phyloP scores from a whole-genome alignment of 2,113 vertebrate genomes.

The Cinclus cinclus region DNA sequence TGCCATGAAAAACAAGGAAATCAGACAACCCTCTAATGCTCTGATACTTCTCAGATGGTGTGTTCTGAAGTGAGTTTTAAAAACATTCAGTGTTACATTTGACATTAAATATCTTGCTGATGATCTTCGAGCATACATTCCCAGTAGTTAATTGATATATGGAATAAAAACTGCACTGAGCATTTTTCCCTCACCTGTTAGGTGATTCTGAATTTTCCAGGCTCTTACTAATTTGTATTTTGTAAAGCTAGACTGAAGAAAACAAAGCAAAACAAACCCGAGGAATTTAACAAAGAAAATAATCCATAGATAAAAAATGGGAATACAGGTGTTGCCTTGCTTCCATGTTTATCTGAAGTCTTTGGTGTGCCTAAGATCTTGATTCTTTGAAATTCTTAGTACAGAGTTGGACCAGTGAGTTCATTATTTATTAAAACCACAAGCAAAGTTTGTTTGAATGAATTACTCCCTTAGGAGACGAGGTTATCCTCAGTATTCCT shows the following conservation, averaged over 20 bases:
- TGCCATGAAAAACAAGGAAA: neutral
- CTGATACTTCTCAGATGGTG: neutral
- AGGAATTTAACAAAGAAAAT: neutral
- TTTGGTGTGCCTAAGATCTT: neutral
- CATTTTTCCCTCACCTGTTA: neutral
- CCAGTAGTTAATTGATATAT: neutral
- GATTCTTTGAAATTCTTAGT: neutral
- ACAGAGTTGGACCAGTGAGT: neutral
- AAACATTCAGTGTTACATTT: neutral
- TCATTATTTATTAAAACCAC: neutral
- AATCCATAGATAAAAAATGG: neutral
- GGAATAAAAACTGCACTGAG: neutral
- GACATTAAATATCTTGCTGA: neutral
- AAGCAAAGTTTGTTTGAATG: neutral
- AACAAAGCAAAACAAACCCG: neutral
- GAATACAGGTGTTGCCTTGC: neutral
- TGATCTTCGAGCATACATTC: neutral
- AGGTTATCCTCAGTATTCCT: neutral
- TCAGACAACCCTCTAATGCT: neutral
- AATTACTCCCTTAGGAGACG: neutral
- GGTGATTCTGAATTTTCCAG: neutral
- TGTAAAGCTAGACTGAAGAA: neutral
- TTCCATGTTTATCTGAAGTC: neutral
- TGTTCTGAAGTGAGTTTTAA: constrained; percentile 16
- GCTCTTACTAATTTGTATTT: neutral